Evolutionary conservation across 2,113 vertebrate species (phyloP).

Genomic region (Pterocles gutturalis): DNA sequence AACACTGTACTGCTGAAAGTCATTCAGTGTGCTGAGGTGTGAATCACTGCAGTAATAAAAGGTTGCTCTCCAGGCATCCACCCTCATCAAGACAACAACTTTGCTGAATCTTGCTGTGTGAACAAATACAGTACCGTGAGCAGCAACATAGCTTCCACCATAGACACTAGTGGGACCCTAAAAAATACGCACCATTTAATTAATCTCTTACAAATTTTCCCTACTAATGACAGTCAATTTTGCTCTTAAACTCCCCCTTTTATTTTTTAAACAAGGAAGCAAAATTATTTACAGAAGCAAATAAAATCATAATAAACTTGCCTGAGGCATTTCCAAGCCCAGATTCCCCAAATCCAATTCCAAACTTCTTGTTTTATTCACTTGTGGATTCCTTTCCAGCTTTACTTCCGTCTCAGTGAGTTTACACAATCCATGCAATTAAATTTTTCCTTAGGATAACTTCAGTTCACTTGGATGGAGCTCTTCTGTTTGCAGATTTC

Average conservation of each 20-base stretch:
- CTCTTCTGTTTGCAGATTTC: conserved; percentile 63
- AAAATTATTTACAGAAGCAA: neutral
- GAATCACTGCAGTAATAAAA: conserved; percentile 62
- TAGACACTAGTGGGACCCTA: neutral
- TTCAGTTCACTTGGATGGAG: conserved; percentile 69
- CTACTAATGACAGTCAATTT: neutral
- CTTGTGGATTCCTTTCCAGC: conserved; percentile 83
- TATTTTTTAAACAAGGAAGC: neutral
- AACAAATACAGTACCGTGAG: neutral
- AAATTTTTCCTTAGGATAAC: conserved; percentile 64
- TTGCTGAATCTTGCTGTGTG: neutral
- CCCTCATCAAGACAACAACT: neutral
- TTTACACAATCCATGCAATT: conserved; percentile 76
- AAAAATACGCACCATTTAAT: neutral
- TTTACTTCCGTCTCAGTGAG: conserved; percentile 78
- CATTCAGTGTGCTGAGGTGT: conserved; percentile 23
- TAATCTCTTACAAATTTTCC: neutral
- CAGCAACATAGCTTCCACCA: neutral
- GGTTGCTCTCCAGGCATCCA: conserved; percentile 43
- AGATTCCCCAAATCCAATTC: conserved; percentile 84
- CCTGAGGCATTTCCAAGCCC: conserved; percentile 98
- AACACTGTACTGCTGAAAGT: conserved; percentile 40
- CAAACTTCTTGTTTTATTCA: conserved; percentile 86
- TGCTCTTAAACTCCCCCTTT: neutral
- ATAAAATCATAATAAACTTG: conserved; percentile 68